Conservation (phyloP, 2,113 vertebrate genomes). For the Heterochromis multidens region DNA sequence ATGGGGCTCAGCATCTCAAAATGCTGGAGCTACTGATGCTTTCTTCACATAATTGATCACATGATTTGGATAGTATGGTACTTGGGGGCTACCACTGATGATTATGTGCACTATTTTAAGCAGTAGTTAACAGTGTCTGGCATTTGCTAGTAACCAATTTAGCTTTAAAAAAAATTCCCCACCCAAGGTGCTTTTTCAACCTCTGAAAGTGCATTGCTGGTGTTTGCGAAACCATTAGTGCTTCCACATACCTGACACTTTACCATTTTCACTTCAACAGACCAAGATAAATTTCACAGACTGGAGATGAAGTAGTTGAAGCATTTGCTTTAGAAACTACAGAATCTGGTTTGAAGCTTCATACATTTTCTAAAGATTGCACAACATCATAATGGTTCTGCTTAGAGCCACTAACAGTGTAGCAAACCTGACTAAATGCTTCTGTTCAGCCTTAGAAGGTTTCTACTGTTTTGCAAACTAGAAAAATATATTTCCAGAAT, state of each 20-base stretch:
- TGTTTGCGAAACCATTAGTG: slow-evolving; percentile 49
- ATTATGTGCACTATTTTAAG: not conserved
- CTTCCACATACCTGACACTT: slow-evolving; percentile 29
- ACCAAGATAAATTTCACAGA: slow-evolving; percentile 28
- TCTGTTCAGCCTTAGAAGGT: not conserved
- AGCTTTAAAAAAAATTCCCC: not conserved
- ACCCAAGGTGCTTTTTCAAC: slow-evolving; percentile 7
- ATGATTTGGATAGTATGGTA: not conserved
- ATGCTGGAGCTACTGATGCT: not conserved
- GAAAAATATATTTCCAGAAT: slow-evolving; percentile 2
- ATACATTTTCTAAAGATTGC: not conserved
- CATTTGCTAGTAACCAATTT: slow-evolving; percentile 9
- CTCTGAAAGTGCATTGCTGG: slow-evolving; percentile 30
- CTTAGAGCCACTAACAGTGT: not conserved
- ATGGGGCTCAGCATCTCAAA: not conserved
- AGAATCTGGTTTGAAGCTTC: slow-evolving; percentile 6
- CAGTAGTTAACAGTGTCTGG: not conserved
- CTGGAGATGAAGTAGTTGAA: not conserved
- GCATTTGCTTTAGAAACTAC: not conserved
- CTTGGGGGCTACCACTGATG: not conserved
- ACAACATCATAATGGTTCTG: not conserved
- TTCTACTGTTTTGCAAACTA: not conserved
- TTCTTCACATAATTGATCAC: not conserved
- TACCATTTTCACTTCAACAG: slow-evolving; percentile 18
- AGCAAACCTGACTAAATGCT: not conserved